Evolutionary conservation across 2,113 vertebrate genomes (phyloP), one percentile per base, ranked within the genome.

Genomic region (Tychaedon coryphoeus): DNA sequence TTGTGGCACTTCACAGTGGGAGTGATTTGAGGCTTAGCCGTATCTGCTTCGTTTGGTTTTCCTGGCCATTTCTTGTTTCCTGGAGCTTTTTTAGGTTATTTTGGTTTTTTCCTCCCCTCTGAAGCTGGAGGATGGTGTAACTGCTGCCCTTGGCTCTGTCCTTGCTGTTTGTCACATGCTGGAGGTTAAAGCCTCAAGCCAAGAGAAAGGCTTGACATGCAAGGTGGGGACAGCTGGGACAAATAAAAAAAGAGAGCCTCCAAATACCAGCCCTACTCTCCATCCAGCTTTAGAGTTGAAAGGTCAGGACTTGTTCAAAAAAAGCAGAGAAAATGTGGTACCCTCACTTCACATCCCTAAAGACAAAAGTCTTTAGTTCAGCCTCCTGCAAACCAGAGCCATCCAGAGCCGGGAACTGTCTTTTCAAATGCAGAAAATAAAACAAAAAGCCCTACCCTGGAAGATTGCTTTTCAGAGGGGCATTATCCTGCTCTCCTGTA

Each of bases 181-280:
- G 69, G 97, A 98, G 98, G 98, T 98, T 98, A 96, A 98, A 98
- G 95, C 96, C 97, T 97, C 24, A 45, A 98, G 98, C 96, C 96
- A 97, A 97, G 97, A 96, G 97, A 93, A 97, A 96, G 97, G 95
- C 92, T 96, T 93, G 93, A 97, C 88, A 69, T 33, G 66, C 93
- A 97, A 98, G 98, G 96, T 98, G 97, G 97, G 98, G 97, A 97
- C 97, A 97, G 96, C 97, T 97, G 97, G 98, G 98, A 97, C 98
- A 98, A 97, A 97, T 98, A 97, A 97, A 94, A 94, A 95, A 92
- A 95, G 91, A 97, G 93, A 85, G 18, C 33, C 33, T 86, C 53
- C 4, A 31, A 82, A 75, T 72, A 96, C 96, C 98, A 97, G 95
- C 82, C 97, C 86, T 45, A 60, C 60, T 95, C 48, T 73, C 42